phyloP scores from a whole-genome alignment of 2,888 invertebrate genomes.

The Vesta saturnalis region DNA sequence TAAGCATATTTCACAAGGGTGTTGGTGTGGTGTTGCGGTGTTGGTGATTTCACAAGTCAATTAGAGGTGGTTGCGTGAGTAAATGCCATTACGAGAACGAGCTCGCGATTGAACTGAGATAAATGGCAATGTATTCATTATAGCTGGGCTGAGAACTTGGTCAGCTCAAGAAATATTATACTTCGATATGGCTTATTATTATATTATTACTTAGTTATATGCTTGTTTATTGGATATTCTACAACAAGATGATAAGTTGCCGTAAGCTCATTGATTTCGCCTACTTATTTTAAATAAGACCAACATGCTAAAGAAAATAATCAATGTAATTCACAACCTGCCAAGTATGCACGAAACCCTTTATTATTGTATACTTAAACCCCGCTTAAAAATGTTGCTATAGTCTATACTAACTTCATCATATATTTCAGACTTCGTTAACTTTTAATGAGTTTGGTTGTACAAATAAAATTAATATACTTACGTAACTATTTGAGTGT shows the following conservation, averaged over 20 bases:
- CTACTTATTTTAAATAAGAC: slow-evolving; percentile 30
- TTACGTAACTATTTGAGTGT: too few relatives aligned
- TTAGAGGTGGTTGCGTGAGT: slow-evolving; percentile 59
- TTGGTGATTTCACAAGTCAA: slow-evolving; percentile 61
- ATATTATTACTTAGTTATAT: slow-evolving; percentile 39
- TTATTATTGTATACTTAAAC: slow-evolving; percentile 7
- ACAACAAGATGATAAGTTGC: slow-evolving; percentile 30
- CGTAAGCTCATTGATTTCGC: slow-evolving; percentile 33
- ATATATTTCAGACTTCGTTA: too few relatives aligned
- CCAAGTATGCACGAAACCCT: slow-evolving; percentile 22
- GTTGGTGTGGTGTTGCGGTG: slow-evolving; percentile 44
- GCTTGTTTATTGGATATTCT: slow-evolving; percentile 36
- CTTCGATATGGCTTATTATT: slow-evolving; percentile 39
- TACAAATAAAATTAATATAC: too few relatives aligned
- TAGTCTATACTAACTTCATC: too few relatives aligned
- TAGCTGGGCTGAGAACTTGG: slow-evolving; percentile 52
- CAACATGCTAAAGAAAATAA: slow-evolving; percentile 17
- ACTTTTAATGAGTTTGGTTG: too few relatives aligned
- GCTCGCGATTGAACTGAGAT: slow-evolving; percentile 42
- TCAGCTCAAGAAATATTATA: slow-evolving; percentile 48
- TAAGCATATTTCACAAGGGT: slow-evolving; percentile 52
- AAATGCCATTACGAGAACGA: slow-evolving; percentile 55
- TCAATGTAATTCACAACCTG: slow-evolving; percentile 20
- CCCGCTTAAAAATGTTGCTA: background rate
- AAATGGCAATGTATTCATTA: slow-evolving; percentile 56